Evolutionary conservation across 2,888 invertebrate species (phyloP).

Genomic region (Gymnoscelis rufifasciata): DNA sequence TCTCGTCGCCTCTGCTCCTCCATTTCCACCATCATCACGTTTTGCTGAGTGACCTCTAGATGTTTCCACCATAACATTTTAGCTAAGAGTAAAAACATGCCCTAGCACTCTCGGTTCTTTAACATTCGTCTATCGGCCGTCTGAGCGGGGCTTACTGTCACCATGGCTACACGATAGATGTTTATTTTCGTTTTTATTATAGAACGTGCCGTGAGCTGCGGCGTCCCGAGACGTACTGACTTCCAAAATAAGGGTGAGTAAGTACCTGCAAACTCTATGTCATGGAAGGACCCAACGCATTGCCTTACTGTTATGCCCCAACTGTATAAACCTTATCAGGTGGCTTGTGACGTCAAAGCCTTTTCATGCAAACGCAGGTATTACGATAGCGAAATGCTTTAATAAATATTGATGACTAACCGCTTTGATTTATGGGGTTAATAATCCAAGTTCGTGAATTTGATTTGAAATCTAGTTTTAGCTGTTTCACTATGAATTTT

Average conservation of each 20-base stretch:
- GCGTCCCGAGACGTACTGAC: constrained; percentile 63
- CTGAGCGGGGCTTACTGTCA: constrained; percentile 43
- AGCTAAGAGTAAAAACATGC: constrained; percentile 37
- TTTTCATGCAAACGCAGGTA: constrained; percentile 42
- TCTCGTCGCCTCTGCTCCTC: constrained; percentile 59
- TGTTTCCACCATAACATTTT: constrained; percentile 78
- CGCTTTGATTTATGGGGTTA: constrained; percentile 28
- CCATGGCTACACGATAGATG: constrained; percentile 59
- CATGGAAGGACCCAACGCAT: constrained; percentile 51
- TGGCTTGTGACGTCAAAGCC: constrained; percentile 63
- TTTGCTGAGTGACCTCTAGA: constrained; percentile 56
- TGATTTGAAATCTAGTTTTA: constrained; percentile 16
- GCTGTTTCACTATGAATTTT: constrained; percentile 10
- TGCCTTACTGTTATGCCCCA: constrained; percentile 54
- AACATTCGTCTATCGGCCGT: constrained; percentile 40
- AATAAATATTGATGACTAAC: constrained; percentile 34
- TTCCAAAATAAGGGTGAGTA: constrained; percentile 50
- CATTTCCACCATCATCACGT: constrained; percentile 63
- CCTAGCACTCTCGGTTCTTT: constrained; percentile 40
- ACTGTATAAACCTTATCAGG: constrained; percentile 56
- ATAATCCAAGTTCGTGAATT: constrained; percentile 28
- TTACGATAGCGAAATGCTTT: constrained; percentile 37
- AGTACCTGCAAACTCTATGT: constrained; percentile 41
- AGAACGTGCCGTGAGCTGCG: constrained; percentile 51
- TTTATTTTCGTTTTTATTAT: constrained; percentile 32